Base-by-base conservation (phyloP, 2,888 invertebrate species). In the Trissolcus japonicus region DNA sequence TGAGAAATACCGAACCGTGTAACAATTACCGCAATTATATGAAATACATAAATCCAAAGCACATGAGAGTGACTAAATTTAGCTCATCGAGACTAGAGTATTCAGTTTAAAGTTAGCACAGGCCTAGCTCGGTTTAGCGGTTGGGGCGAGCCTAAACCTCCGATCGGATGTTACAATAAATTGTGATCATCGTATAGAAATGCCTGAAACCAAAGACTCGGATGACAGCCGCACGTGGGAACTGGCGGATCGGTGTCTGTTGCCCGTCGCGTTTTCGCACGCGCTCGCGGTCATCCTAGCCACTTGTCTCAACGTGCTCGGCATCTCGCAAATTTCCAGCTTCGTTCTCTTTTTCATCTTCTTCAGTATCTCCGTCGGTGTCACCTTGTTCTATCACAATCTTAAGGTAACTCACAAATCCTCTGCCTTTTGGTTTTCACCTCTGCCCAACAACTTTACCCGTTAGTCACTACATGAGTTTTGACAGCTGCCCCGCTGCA, bases 381-480 rank as follows among this genome's bases (percentile, higher is more conserved):
- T 94, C 2, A 93, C 95, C 9, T 91, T 95, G 89, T 95, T 95
- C 89, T 96, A 95, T 89, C 95, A 95, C 85, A 95, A 95, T 86
- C 91, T 96, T 57, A 95, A 95, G 94, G 95, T 95, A 90, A 91
- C 29, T 29, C 35, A 11, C 35, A 35, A 35, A 35, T 35, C 9
- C 35, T 35, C 35, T 2, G 19, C 35, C 1, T 11, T 7, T 35
- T 1, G 35, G 1, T 11, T 35, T 35, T 9, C 35, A 11, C 11
- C 0, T 11, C 35, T 11, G 7, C 35, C 35, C 35, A 35, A 2
- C 35, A 35, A 35, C 35, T 35, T 35, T 35, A 6, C 35, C 35
- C 35, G 35, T 35, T 35, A 11, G 35, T 35, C 35, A 35, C 35
- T 4, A 35, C 2, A 35, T 9, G 35, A 35, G 2, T 35, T 35